These are phyloP conservation scores for Cantharis flavilabris DNA, from an alignment of 2,888 invertebrate species.

Conservation along the genomic window DNA sequence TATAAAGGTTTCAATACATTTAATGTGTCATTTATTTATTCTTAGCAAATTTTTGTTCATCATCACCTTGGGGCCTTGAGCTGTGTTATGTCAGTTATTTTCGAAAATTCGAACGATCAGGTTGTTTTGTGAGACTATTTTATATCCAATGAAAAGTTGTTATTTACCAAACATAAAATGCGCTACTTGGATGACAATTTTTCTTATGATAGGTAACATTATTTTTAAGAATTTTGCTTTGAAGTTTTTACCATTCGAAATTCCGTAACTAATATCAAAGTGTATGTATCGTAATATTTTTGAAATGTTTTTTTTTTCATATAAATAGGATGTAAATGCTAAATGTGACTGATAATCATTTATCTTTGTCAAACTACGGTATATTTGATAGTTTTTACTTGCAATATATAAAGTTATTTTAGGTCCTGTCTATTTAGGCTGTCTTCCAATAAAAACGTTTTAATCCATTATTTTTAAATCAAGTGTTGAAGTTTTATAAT, in stretches of 20 bases:
- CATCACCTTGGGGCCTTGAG: background rate
- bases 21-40: background rate
- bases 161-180: conserved; percentile 29
- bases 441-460: background rate
- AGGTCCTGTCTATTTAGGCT: background rate
- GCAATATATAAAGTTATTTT: conserved; percentile 13
- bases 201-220: conserved; percentile 36
- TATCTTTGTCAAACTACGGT: conserved; percentile 20
- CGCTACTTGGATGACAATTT: conserved; percentile 37
- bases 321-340: background rate
- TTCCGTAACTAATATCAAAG: background rate
- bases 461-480: background rate
- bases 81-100: conserved; percentile 16
- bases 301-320: background rate
- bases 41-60: background rate
- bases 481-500: background rate
- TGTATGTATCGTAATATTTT: background rate
- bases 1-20: background rate
- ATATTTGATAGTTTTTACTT: conserved; percentile 10
- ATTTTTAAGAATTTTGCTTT: conserved; percentile 4
- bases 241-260: background rate
- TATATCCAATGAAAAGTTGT: background rate
- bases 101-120: conserved; percentile 14
- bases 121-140: conserved; percentile 27
- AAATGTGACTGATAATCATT: conserved; percentile 20